These are phyloP conservation scores for Tiliacea aurago DNA, from an alignment of 2,888 invertebrate genomes.

Conservation along the genomic window DNA sequence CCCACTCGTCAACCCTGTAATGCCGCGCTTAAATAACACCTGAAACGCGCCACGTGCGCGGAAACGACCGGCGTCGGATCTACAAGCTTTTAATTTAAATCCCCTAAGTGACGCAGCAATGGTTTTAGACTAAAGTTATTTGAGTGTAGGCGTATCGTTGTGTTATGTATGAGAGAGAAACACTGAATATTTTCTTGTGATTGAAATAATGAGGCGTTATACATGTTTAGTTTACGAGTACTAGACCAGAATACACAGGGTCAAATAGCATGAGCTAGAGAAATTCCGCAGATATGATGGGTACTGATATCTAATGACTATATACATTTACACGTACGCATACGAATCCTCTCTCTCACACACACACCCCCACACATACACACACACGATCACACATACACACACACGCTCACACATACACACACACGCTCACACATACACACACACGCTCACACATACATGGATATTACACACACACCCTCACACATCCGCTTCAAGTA, in stretches of 20 bases:
- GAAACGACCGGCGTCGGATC: constrained; percentile 82
- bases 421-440: too few species aligned
- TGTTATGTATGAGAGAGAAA: not conserved
- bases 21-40: constrained; percentile 77
- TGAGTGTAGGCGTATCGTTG: constrained; percentile 12
- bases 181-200: not conserved
- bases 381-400: too few species aligned
- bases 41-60: constrained; percentile 79
- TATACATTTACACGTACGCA: too few species aligned
- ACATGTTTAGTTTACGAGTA: constrained; percentile 12
- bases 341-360: too few species aligned
- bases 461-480: too few species aligned
- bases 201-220: not conserved
- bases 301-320: too few species aligned
- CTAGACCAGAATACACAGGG: not conserved
- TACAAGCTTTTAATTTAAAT: constrained; percentile 80
- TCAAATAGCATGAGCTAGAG: too few species aligned
- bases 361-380: too few species aligned
- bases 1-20: constrained; percentile 71
- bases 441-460: too few species aligned
- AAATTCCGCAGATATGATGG: too few species aligned
- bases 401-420: too few species aligned
- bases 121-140: constrained; percentile 51
- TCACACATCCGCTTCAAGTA: too few species aligned
- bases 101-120: constrained; percentile 55